phyloP scores from a whole-genome alignment of 2,113 vertebrate species.

The Prunella fulvescens region DNA sequence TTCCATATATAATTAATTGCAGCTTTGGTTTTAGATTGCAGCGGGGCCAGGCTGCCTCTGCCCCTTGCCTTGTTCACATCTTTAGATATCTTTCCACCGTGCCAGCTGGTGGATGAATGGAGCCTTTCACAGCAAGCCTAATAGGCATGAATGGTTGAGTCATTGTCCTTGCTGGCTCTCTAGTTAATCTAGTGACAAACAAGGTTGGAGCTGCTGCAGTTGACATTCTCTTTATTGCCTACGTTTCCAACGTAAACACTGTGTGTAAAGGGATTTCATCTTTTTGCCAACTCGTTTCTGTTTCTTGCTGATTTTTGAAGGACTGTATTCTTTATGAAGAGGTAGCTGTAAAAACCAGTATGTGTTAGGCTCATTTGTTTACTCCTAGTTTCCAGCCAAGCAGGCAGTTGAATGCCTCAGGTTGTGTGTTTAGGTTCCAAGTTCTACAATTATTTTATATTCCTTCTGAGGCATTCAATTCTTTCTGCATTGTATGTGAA shows the following conservation, averaged over 20 bases:
- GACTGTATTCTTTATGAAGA: neutral
- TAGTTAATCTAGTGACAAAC: constrained; percentile 51
- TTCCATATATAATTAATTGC: constrained; percentile 75
- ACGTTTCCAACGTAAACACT: constrained; percentile 39
- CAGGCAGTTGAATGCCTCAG: neutral
- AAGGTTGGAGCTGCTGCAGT: constrained; percentile 42
- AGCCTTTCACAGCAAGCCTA: constrained; percentile 60
- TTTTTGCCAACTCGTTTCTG: constrained; percentile 12
- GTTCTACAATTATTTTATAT: neutral
- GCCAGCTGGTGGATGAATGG: constrained; percentile 76
- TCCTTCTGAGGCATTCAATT: neutral
- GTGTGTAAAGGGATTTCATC: constrained; percentile 35
- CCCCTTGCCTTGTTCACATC: constrained; percentile 48
- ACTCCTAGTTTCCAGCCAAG: neutral
- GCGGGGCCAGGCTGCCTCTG: constrained; percentile 4
- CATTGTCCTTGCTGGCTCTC: constrained; percentile 42
- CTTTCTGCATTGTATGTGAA: neutral
- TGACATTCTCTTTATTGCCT: constrained; percentile 48
- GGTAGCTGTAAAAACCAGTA: neutral
- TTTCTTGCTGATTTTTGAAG: neutral
- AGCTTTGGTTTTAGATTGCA: constrained; percentile 72
- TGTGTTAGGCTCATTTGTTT: neutral
- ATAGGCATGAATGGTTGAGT: constrained; percentile 33
- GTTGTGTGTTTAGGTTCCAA: neutral
- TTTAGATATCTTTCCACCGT: constrained; percentile 41